Conservation (phyloP, 2,797 vertebrate genomes). For the Trichosurus vulpecula region DNA sequence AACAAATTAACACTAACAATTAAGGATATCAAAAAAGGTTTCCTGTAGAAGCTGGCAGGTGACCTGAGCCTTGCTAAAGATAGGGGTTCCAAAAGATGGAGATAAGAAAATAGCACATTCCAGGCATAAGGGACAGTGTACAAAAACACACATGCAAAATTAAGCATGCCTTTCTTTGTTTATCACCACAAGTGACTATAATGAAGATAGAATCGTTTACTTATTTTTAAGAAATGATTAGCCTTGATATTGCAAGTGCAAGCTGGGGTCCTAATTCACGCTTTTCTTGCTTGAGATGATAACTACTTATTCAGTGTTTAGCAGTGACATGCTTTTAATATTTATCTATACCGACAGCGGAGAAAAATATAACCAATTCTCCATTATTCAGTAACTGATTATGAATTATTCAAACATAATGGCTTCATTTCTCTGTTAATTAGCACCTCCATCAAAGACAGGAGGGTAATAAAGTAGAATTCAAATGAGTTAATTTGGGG, state of each 20-base stretch:
- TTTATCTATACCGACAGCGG: neutral
- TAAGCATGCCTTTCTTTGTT: neutral
- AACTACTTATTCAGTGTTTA: neutral
- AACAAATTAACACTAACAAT: neutral
- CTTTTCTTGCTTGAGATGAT: neutral
- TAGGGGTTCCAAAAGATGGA: neutral
- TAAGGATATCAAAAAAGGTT: neutral
- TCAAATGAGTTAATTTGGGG: neutral
- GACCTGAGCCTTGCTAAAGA: neutral
- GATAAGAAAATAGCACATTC: neutral
- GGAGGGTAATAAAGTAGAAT: neutral
- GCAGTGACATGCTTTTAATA: neutral
- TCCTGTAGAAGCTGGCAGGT: neutral
- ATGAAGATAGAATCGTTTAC: neutral
- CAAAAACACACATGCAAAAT: neutral
- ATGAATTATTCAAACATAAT: neutral
- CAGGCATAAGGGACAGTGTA: neutral
- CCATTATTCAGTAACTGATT: neutral
- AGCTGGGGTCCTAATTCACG: neutral
- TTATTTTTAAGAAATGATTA: neutral
- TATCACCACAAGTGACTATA: neutral
- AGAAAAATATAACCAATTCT: neutral
- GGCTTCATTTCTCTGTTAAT: neutral
- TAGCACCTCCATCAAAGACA: neutral
- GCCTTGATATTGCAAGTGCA: neutral